Conservation (phyloP, 30 jellyfish, hydroid and myxozoan species). For the Hydractinia echinata region DNA sequence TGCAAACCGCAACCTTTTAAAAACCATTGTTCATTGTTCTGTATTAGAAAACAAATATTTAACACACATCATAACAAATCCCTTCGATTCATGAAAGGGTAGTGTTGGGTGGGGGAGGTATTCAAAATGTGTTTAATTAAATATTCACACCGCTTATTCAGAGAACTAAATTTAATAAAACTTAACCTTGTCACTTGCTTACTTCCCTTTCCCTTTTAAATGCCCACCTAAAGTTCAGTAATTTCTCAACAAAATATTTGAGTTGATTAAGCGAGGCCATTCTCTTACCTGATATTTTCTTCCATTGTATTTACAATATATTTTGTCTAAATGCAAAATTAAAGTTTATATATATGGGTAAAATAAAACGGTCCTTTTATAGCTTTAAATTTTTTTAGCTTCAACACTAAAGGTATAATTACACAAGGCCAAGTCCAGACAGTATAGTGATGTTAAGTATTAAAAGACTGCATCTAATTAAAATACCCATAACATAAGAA, state of each 20-base stretch:
- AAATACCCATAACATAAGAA: too few relatives aligned
- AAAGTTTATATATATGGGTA: too few relatives aligned
- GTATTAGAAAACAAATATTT: neutral
- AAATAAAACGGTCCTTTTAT: too few relatives aligned
- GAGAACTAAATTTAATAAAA: neutral
- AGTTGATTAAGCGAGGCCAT: neutral
- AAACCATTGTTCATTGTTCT: conserved; percentile 73
- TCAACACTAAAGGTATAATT: too few relatives aligned
- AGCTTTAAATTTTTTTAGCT: too few relatives aligned
- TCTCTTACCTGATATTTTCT: conserved; percentile 50
- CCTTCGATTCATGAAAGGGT: neutral
- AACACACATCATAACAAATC: neutral
- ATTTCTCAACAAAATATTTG: too few relatives aligned
- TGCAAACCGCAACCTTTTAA: conserved; percentile 72
- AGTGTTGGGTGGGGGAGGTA: conserved; percentile 3
- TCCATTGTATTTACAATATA: conserved; percentile 66
- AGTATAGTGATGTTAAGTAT: too few relatives aligned
- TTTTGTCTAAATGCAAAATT: conserved; percentile 13
- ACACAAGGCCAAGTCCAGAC: too few relatives aligned
- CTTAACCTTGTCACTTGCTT: too few relatives aligned
- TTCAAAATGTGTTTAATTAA: neutral
- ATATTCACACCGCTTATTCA: neutral
- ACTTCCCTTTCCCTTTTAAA: too few relatives aligned
- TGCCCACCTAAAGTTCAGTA: too few relatives aligned
- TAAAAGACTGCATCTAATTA: too few relatives aligned